Evolutionary conservation across 2,113 vertebrate species (phyloP), one percentile per base, ranked within the genome.

Genomic region (Apeltes quadracus): DNA sequence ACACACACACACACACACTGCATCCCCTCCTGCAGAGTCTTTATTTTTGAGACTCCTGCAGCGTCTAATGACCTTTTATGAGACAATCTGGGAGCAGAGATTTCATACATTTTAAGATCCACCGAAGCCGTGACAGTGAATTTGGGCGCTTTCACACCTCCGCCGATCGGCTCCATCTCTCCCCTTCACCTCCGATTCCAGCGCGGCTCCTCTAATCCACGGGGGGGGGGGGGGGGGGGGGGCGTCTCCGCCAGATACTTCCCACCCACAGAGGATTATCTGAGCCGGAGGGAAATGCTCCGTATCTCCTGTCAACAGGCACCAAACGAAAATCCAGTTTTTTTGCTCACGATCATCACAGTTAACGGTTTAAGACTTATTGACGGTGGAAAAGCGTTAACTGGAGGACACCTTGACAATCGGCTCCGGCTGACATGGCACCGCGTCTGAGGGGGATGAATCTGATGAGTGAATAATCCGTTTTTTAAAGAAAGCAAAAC

Each of bases 281-380:
- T 41, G 51, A 53, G 70, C 56, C 62, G 65, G 34, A 59, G 20
- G 50, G 54, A 69, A 48, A 48, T n/a, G 13, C 15, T 77, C 50
- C 46, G 29, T 88, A 90, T 88, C 89, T 85, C 15, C 41, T 79
- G 57, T 73, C 81, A 62, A 79, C 87, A 88, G 87, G 66, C 84
- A 25, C 32, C n/a, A 23, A 39, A 44, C 32, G 59, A 77, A 65
- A 79, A 68, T 58, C 73, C 76, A 57, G 75, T 12, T 11, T 39
- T 11, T 39, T 13, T 39, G 38, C 38, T 39, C 2, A 11, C 3
- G 12, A 39, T 79, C 66, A 74, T 51, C 39, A n/a, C 55, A 36
- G 62, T 83, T 76, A 56, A 80, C 86, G 32, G 32, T 66, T 69
- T 70, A 25, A 84, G n/a, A 70, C 84, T 69, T 57, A 51, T 20